Evolutionary conservation across 2,888 invertebrate species (phyloP), one percentile per base, ranked within the genome.

Genomic region (Andrena flavipes): DNA sequence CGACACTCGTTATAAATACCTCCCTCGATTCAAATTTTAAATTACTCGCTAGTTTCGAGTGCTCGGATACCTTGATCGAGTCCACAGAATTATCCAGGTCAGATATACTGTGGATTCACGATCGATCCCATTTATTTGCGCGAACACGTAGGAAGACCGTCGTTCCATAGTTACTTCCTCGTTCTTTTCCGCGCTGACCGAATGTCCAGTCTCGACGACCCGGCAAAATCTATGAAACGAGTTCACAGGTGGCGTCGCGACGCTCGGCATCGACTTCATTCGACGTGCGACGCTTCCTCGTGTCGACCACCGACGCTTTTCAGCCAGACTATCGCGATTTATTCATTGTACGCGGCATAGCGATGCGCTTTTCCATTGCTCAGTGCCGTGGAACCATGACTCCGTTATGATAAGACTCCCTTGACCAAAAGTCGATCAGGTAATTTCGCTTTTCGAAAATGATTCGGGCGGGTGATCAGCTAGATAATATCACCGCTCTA

Each of bases 171-270:
- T 64, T 13, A 16, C 30, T 64, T 76, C 23, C 13, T 60, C 16
- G 10, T 51, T 51, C 20, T 20, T 64, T 67, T 51, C 29, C 35
- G n/a, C 26, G 42, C 16, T 59, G 30, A 56, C 23, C 48, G 54
- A 65, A 20, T 23, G 72, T 82, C 75, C 73, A 68, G 74, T 54
- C 42, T 29, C 51, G 60, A 51, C 59, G 67, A 77, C 70, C 78
- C 67, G 60, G 29, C 5, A 48, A 60, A 67, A 35, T 29, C 59
- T 63, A 73, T 68, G 78, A 77, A 65, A 76, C 75, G 81, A 59
- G 83, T 85, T 80, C 86, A 83, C 89, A 90, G 88, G 89, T 89
- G 89, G 89, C 89, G 87, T 85, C 87, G 75, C 84, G 86, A 86
- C 85, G 86, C 85, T 79, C 23, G 64, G 77, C 81, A 71, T 85